A percentile compares a stretch with the other conserved stretches of the same genome.
Evolutionary conservation across 2,797 vertebrate genomes (phyloP).

Genomic region (Cossypha heuglini): DNA sequence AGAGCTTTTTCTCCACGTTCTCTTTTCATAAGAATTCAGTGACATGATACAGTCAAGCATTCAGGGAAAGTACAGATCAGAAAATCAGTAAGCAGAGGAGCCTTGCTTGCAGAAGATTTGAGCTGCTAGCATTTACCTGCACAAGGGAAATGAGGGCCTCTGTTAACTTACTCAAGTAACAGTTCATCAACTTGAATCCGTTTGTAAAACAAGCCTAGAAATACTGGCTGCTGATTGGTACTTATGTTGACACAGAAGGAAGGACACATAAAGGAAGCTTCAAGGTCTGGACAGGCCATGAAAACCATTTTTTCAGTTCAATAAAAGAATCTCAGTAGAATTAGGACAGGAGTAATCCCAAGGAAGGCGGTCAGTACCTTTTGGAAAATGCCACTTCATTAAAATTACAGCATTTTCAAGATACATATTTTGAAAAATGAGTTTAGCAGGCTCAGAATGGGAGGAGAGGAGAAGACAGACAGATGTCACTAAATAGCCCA

Average conservation of each 20-base stretch:
- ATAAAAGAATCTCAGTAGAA: neutral
- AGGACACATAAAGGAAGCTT: neutral
- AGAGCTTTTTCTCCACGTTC: accelerated
- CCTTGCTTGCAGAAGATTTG: neutral
- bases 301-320: neutral
- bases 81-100: neutral
- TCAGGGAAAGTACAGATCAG: neutral
- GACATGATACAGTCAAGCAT: neutral
- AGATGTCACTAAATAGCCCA: neutral
- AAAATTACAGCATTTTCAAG: neutral
- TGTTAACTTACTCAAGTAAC: neutral
- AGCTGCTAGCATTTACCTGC: neutral
- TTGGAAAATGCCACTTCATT: neutral
- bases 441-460: neutral
- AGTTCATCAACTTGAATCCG: neutral
- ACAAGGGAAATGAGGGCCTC: neutral
- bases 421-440: neutral
- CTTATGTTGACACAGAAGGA: neutral
- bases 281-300: neutral
- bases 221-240: neutral
- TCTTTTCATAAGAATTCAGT: neutral
- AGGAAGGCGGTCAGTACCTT: neutral
- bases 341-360: neutral
- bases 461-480: neutral
- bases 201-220: neutral